Evolutionary conservation across 2,113 vertebrate genomes (phyloP).

Genomic region (Corythoichthys intestinalis): DNA sequence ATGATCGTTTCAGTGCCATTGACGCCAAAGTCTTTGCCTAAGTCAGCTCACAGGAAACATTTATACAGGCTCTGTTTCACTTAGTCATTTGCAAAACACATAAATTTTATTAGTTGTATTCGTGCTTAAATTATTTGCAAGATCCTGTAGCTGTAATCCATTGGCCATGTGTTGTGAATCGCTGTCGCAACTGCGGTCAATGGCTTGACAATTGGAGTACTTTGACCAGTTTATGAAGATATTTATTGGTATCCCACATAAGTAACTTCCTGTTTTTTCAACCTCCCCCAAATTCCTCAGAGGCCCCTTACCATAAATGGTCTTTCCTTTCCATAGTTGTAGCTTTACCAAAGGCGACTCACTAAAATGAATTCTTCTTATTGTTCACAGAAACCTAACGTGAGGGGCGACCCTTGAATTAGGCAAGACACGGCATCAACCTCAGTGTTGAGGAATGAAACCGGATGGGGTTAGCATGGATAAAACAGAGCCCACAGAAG

Average conservation of each 20-base stretch:
- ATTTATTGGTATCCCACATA: constrained; percentile 19
- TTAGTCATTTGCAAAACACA: background rate
- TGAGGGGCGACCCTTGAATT: background rate
- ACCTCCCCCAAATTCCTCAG: constrained; percentile 28
- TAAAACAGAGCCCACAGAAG: constrained; percentile 52
- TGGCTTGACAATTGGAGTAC: background rate
- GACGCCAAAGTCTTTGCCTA: constrained; percentile 2
- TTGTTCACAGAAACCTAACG: background rate
- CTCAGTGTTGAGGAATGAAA: constrained; percentile 64
- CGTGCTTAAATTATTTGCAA: constrained; percentile 3
- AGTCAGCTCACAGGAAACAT: constrained; percentile 29
- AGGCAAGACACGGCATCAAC: background rate
- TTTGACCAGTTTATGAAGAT: constrained; percentile 1
- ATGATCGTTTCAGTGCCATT: too few relatives aligned
- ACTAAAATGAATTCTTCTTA: background rate
- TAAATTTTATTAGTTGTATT: background rate
- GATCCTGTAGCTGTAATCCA: constrained; percentile 5
- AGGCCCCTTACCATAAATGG: constrained; percentile 36
- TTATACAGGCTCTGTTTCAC: constrained; percentile 38
- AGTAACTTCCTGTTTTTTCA: constrained; percentile 44
- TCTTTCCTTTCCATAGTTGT: constrained; percentile 26
- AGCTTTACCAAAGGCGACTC: constrained; percentile 8
- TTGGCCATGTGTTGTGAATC: background rate
- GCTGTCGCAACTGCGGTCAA: constrained; percentile 1
- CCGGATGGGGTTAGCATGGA: constrained; percentile 72